phyloP scores from a whole-genome alignment of 2,888 invertebrate species.

The Horisme vitalbata region DNA sequence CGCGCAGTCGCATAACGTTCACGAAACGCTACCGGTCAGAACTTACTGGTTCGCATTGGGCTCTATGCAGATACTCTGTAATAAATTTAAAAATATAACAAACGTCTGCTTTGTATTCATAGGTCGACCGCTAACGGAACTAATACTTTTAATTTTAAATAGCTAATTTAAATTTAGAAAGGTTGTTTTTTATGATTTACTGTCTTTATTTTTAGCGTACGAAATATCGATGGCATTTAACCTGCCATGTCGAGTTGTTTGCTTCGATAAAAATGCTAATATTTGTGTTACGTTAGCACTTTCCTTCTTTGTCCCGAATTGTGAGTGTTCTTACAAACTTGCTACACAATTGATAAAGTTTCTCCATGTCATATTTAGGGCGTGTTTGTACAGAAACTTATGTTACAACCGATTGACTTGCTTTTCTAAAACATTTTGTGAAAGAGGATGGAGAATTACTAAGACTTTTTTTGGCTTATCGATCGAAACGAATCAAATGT shows the following conservation, averaged over 20 bases:
- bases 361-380: constrained; percentile 36
- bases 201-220: constrained; percentile 19
- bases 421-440: constrained; percentile 26
- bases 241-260: constrained; percentile 40
- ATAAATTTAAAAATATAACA: constrained; percentile 11
- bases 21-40: constrained; percentile 67
- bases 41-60: constrained; percentile 49
- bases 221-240: constrained; percentile 30
- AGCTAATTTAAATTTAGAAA: constrained; percentile 14
- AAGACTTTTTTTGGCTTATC: not conserved
- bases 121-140: not conserved
- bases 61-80: constrained; percentile 49
- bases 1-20: constrained; percentile 79
- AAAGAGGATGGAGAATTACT: constrained; percentile 14
- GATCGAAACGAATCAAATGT: too few relatives aligned
- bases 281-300: constrained; percentile 38
- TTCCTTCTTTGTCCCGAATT: constrained; percentile 34
- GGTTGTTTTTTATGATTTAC: constrained; percentile 9
- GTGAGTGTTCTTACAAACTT: constrained; percentile 34
- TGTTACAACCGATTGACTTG: constrained; percentile 34
- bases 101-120: constrained; percentile 1
- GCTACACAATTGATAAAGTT: constrained; percentile 35
- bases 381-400: constrained; percentile 36
- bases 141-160: not conserved
- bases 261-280: constrained; percentile 50